Evolutionary conservation across 2,797 vertebrate species (phyloP).

Genomic region (Cynopterus sphinx): DNA sequence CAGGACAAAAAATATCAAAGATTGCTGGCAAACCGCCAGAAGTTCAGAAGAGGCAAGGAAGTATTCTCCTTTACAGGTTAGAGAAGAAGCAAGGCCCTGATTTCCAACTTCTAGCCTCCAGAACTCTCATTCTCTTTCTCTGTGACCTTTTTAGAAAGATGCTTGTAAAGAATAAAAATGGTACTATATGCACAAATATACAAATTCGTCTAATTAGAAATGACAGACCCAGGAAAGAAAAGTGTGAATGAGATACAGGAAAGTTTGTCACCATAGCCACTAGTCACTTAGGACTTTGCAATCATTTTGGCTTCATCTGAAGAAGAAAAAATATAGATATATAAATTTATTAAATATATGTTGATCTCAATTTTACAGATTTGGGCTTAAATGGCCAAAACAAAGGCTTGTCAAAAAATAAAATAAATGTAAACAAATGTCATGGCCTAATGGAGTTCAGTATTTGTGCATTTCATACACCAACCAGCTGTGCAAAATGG

Average conservation of each 20-base stretch:
- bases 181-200: not conserved
- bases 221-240: not conserved
- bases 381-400: not conserved
- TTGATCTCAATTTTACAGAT: not conserved
- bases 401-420: not conserved
- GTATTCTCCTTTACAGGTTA: no score
- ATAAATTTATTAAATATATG: not conserved
- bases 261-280: not conserved
- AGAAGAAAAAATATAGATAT: not conserved
- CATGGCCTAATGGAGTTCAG: not conserved
- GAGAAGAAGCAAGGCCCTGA: not conserved
- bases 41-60: not conserved
- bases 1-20: not conserved
- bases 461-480: not conserved
- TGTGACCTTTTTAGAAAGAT: not conserved
- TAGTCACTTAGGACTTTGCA: not conserved
- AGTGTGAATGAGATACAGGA: not conserved
- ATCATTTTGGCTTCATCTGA: not conserved
- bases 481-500: not conserved
- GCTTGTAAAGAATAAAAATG: not conserved
- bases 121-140: not conserved
- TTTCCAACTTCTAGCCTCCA: not conserved
- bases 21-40: not conserved
- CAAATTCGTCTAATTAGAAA: not conserved
- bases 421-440: not conserved